Base-by-base conservation (phyloP, 2,888 invertebrate genomes). In the Brassicogethes aeneus region DNA sequence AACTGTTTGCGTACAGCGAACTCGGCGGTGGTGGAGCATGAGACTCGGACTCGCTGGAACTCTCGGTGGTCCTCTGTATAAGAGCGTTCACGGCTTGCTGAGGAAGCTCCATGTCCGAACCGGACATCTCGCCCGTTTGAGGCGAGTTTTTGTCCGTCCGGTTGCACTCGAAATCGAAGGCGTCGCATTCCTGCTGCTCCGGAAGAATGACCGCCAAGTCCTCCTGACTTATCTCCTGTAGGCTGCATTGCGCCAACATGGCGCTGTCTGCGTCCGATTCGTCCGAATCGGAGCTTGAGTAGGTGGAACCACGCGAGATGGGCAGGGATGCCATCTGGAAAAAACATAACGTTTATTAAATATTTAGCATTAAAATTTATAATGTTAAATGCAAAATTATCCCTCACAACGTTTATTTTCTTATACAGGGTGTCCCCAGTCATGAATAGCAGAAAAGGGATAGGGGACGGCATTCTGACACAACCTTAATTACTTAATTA, bases 161-260 rank as follows among this genome's bases (percentile, higher is more conserved):
- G 23, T 68, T 42, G 63, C 69, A 49, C 64, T 71, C 46, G 61
- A 72, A 50, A 62, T 71, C 53, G 64, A 66, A 53, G 3, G 66
- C 72, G 33, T 72, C 70, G 44, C 74, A 74, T 42, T 74, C 75
- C 50, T 74, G 79, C 62, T 80, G 81, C 61, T 85, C 84, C 42
- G 85, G 85, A 61, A 86, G 70, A 64, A 86, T 79, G 51, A 83
- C 85, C 50, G 84, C 84, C 53, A 85, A 70, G 68, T 85, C 85
- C 62, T 85, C 85, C 67, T 85, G 83, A 62, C 84, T 79, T 61
- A 85, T 83, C 61, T 84, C 83, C 64, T 78, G 77, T 42, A 74
- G 62, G 57, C 70, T 78, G 60, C 72, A 77, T 17, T 75, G 73
- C 2, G 70, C 76, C 46, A 77, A 68, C 46, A 74, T 77, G 2